These are phyloP conservation scores for Hycleus cichorii DNA, from an alignment of 1,140 invertebrate genomes.

Conservation along the genomic window DNA sequence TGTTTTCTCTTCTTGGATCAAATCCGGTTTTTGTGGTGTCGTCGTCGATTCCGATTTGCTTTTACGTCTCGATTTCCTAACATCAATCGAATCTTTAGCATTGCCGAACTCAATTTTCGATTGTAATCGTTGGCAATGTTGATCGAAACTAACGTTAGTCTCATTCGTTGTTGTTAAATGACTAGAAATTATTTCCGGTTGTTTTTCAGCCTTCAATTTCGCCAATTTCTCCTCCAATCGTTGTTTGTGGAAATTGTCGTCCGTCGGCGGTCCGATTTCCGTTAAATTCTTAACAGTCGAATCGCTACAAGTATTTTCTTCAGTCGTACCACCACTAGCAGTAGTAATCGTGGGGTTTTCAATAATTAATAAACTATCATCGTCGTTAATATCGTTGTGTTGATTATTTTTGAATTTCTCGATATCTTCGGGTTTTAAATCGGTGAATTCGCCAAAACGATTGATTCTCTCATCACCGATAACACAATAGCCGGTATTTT, in stretches of 20 bases:
- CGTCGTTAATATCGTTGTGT: conserved; percentile 44
- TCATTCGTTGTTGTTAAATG: conserved; percentile 9
- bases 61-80: conserved; percentile 56
- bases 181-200: conserved; percentile 12
- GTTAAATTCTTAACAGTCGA: conserved; percentile 40
- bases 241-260: conserved; percentile 26
- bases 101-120: conserved; percentile 65
- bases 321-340: conserved; percentile 45
- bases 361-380: conserved; percentile 50
- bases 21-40: conserved; percentile 36
- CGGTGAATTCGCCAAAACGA: conserved; percentile 26
- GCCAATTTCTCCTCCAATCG: conserved; percentile 32
- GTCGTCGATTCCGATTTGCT: conserved; percentile 33
- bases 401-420: conserved; percentile 28
- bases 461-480: conserved; percentile 22
- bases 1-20: conserved; percentile 44
- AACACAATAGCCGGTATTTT: conserved; percentile 34
- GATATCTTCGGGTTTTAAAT: conserved; percentile 28
- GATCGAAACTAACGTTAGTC: conserved; percentile 49
- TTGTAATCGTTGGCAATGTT: conserved; percentile 60
- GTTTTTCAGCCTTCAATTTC: conserved; percentile 30
- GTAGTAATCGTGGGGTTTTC: conserved; percentile 24
- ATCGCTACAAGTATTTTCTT: conserved; percentile 44
- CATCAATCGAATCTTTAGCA: conserved; percentile 60
- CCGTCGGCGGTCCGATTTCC: conserved; percentile 23